Percentiles rank a stretch among this genome's conserved stretches.
Conservation (phyloP, 37 sponge, comb jelly and placozoan genomes). For the Oopsacas minuta region DNA sequence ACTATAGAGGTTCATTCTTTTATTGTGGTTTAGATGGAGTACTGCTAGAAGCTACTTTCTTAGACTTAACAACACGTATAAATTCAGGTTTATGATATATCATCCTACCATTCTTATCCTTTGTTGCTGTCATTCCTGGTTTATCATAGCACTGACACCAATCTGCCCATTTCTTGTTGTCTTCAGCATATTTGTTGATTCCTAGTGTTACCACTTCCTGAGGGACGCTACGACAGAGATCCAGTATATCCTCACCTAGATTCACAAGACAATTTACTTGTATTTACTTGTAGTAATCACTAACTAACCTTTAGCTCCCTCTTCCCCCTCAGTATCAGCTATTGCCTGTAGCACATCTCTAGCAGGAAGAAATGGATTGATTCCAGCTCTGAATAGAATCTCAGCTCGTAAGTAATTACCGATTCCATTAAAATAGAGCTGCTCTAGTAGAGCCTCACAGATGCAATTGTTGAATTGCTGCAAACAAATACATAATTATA, state of each 20-base stretch:
- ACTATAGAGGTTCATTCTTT: too few species aligned
- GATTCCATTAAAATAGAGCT: conserved; percentile 84
- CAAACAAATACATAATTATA: not conserved
- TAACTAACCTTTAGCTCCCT: not conserved
- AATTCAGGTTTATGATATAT: conserved; percentile 54
- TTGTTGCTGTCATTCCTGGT: conserved; percentile 47
- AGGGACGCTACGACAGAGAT: conserved; percentile 48
- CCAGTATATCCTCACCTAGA: conserved; percentile 38
- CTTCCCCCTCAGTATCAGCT: not conserved
- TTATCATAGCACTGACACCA: conserved; percentile 81
- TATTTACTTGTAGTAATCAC: too few species aligned
- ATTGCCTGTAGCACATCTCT: conserved; percentile 37
- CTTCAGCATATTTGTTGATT: conserved; percentile 12
- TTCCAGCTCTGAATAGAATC: conserved; percentile 49
- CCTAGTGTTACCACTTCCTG: conserved; percentile 42
- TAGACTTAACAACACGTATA: not conserved
- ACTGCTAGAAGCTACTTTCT: not conserved
- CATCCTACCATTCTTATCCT: conserved; percentile 62
- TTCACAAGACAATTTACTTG: not conserved
- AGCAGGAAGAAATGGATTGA: conserved; percentile 59
- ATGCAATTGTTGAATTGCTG: conserved; percentile 62
- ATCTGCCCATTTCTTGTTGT: conserved; percentile 26
- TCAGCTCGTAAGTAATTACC: conserved; percentile 90
- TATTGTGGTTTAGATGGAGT: not conserved
- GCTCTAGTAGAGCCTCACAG: conserved; percentile 75